Conservation (phyloP, 2,888 invertebrate genomes). For the Sphinx pinastri region DNA sequence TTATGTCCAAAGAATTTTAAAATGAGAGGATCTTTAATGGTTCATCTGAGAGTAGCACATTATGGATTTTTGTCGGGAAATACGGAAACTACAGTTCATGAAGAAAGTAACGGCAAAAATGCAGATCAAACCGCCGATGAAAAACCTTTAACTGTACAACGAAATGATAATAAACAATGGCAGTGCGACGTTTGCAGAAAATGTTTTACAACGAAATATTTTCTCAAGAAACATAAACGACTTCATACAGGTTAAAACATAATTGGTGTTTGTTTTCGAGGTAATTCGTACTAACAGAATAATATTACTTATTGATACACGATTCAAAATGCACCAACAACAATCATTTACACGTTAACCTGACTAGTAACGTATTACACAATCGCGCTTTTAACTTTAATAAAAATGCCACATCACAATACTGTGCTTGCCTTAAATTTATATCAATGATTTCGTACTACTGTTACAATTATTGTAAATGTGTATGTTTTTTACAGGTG, state of each 20-base stretch:
- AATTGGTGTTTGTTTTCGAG: constrained; percentile 74
- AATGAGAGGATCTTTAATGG: constrained; percentile 92
- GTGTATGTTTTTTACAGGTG: constrained; percentile 82
- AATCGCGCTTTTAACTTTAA: constrained; percentile 12
- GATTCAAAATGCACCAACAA: constrained; percentile 5
- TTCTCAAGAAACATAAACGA: constrained; percentile 94
- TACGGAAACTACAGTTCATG: constrained; percentile 43
- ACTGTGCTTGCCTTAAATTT: too few relatives aligned
- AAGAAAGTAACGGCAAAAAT: constrained; percentile 40
- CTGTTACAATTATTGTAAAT: constrained; percentile 22
- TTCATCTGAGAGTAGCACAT: constrained; percentile 92
- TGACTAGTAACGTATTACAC: constrained; percentile 10
- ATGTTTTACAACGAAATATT: constrained; percentile 94
- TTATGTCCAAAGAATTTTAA: constrained; percentile 91
- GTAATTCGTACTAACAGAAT: constrained; percentile 75
- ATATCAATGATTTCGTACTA: not conserved
- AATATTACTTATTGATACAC: constrained; percentile 12
- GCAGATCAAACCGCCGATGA: constrained; percentile 45
- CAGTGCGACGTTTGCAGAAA: constrained; percentile 93
- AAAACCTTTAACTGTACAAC: constrained; percentile 52
- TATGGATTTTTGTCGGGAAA: constrained; percentile 80
- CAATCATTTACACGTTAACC: constrained; percentile 9
- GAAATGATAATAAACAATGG: constrained; percentile 90
- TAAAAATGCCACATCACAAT: not conserved
- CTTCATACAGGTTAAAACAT: constrained; percentile 89